Evolutionary conservation across 2,113 vertebrate genomes (phyloP).

Genomic region (Phoxinus phoxinus): DNA sequence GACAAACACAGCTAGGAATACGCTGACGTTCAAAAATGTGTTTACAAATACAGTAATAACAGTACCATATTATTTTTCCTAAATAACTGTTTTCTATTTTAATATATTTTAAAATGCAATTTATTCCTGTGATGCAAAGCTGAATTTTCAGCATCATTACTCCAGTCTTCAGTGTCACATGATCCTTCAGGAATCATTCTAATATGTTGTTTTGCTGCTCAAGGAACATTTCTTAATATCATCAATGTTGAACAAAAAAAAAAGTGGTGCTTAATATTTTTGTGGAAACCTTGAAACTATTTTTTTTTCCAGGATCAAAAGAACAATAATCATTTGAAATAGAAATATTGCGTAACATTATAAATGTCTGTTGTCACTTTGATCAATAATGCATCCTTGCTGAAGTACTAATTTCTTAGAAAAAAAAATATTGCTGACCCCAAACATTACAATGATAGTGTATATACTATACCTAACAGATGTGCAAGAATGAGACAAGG

Average conservation of each 20-base stretch:
- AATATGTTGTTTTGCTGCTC: not conserved
- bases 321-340: not conserved
- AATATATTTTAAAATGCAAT: too few species aligned
- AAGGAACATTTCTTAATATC: not conserved
- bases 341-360: not conserved
- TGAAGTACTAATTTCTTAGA: too few species aligned
- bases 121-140: too few species aligned
- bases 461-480: not conserved
- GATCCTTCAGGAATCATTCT: not conserved
- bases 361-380: not conserved
- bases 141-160: not conserved
- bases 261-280: not conserved
- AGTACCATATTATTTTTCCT: not conserved
- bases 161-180: not conserved
- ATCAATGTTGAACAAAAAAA: not conserved
- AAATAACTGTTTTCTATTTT: not conserved
- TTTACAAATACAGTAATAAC: not conserved
- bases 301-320: not conserved
- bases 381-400: not conserved
- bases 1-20: not conserved
- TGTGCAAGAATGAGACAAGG: not conserved
- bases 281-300: not conserved
- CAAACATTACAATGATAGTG: too few species aligned
- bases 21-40: not conserved
- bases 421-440: too few species aligned